Evolutionary conservation across 2,888 invertebrate species (phyloP), one percentile per base, ranked within the genome.

Genomic region (Bugula neritina): DNA sequence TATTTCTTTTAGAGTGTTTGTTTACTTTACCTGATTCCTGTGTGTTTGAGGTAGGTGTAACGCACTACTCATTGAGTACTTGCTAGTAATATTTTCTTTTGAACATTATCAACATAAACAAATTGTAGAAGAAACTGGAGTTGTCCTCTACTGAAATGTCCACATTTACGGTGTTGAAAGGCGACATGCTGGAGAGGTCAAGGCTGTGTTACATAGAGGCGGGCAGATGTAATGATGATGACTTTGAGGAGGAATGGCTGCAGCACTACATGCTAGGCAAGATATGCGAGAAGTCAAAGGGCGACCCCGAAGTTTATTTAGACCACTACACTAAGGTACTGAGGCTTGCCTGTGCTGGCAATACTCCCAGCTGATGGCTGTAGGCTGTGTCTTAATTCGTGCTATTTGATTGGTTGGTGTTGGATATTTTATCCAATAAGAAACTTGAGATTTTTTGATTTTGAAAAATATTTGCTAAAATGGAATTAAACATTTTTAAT

Each of bases 211-310:
- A 94, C 79, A 87, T 80, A 58, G 79, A 81, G 63, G 85, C 86
- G 1, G 79, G 78, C 5, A 76, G 79, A 71, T 78, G 82, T 75
- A 87, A 87, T 74, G 86, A 86, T 69, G 84, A 87, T 0, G 80
- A 80, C 71, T 89, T 89, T 75, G 94, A 94, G 80, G 95, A 96
- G 80, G 88, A 91, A 73, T 97, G 96, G 96, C 86, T 95, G 52
- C 90, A 92, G 79, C 92, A 93, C 83, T 96, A 95, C 81, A 94
- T 96, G 91, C 86, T 96, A n/a, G 96, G 94, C 0, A 97, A 97
- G 88, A 91, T 95, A 71, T 89, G 91, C 0, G 95, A 96, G 83
- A 97, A 96, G 81, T 25, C 54, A 29, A 54, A 63, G 23, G 31
- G 34, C 17, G 63, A 74, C 23, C 91, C 92, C 0, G 87, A 88